phyloP scores from a whole-genome alignment of 2,888 invertebrate genomes.

The Nymphalis polychloros region DNA sequence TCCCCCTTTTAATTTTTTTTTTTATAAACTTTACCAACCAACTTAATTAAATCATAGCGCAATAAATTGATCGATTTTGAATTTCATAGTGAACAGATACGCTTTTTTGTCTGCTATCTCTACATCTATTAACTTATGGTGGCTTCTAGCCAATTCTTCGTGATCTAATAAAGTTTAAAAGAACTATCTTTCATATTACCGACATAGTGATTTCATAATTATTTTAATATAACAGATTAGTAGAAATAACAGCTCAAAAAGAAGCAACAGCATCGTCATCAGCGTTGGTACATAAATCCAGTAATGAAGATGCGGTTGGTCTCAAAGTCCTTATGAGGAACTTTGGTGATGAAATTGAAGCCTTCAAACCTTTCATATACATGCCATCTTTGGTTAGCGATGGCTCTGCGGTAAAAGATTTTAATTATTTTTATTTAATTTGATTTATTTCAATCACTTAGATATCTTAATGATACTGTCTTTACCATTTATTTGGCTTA shows the following conservation, averaged over 20 bases:
- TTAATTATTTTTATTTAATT: constrained; percentile 30
- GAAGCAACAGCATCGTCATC: constrained; percentile 54
- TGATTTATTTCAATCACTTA: background rate
- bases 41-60: too few species aligned
- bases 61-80: too few species aligned
- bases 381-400: constrained; percentile 79
- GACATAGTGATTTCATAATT: background rate
- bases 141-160: too few species aligned
- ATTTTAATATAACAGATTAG: background rate
- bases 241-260: constrained; percentile 11
- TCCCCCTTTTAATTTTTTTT: too few species aligned
- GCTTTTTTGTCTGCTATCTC: too few species aligned
- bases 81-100: too few species aligned
- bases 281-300: constrained; percentile 47
- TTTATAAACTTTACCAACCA: too few species aligned
- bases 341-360: constrained; percentile 82
- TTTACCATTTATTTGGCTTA: too few species aligned
- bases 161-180: too few species aligned
- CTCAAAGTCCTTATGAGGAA: constrained; percentile 82
- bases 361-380: constrained; percentile 77
- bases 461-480: too few species aligned
- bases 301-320: constrained; percentile 62
- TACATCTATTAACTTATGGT: too few species aligned
- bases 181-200: too few species aligned
- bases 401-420: constrained; percentile 63